These are phyloP conservation scores for Germaria angustata DNA, from an alignment of 2,888 invertebrate genomes.

Conservation along the genomic window DNA sequence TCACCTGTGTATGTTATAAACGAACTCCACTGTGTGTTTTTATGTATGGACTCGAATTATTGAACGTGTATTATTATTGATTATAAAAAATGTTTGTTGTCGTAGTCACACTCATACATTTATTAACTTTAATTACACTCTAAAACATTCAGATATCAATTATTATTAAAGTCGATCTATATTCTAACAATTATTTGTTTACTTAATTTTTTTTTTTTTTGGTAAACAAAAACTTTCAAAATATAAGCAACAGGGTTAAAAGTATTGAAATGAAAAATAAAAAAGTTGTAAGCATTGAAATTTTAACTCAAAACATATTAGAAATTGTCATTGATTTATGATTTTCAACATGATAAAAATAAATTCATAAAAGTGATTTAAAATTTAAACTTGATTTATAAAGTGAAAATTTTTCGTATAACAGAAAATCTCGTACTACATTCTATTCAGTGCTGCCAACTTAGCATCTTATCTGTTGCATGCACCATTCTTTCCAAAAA, in stretches of 20 bases:
- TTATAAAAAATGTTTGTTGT: neutral
- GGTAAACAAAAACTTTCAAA: neutral
- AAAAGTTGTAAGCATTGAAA: conserved; percentile 21
- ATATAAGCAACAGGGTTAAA: conserved; percentile 2
- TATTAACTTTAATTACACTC: conserved; percentile 28
- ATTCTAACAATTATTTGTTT: neutral
- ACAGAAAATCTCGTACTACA: no score
- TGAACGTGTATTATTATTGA: neutral
- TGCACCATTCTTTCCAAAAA: no score
- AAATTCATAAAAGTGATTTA: neutral
- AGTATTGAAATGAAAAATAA: neutral
- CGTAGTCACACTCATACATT: neutral
- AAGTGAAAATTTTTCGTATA: no score
- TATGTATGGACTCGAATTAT: neutral
- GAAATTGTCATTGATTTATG: conserved; percentile 22
- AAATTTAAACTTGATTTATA: neutral
- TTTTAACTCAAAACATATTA: neutral
- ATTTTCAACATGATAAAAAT: conserved; percentile 6
- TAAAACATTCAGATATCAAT: conserved; percentile 10
- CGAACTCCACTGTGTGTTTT: no score
- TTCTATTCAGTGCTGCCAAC: no score
- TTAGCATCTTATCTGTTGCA: no score
- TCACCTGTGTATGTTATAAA: no score
- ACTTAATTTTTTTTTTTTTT: neutral
- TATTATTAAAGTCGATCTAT: conserved; percentile 14